Evolutionary conservation across 2,113 vertebrate genomes (phyloP).

Genomic region (Esox niger): DNA sequence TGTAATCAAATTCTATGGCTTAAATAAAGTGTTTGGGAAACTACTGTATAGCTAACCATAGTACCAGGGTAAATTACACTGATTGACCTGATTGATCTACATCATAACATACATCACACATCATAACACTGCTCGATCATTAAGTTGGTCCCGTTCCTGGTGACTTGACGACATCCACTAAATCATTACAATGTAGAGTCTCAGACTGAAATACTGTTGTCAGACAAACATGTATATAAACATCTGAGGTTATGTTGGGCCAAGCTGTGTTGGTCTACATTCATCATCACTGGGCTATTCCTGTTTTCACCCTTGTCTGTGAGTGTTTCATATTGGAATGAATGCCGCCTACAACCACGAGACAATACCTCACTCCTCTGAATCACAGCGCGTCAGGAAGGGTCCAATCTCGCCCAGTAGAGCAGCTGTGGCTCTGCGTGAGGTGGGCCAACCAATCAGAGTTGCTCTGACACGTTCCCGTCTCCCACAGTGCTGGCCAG

Average conservation of each 20-base stretch:
- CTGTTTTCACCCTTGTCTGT: slow-evolving; percentile 15
- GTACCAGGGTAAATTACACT: too few relatives aligned
- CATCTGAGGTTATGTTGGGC: slow-evolving; percentile 53
- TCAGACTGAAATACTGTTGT: too few relatives aligned
- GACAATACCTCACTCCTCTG: slow-evolving; percentile 66
- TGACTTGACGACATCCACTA: too few relatives aligned
- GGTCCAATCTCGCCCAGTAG: slow-evolving; percentile 41
- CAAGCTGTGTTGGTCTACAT: slow-evolving; percentile 52
- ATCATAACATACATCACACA: slow-evolving; percentile 49
- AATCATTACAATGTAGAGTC: too few relatives aligned
- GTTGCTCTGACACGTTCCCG: slow-evolving; percentile 15
- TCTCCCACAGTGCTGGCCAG: slow-evolving; percentile 24
- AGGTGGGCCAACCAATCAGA: neutral
- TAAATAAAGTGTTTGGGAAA: neutral
- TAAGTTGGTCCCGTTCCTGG: too few relatives aligned
- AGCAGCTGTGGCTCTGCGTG: slow-evolving; percentile 39
- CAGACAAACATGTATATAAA: too few relatives aligned
- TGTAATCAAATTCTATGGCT: neutral
- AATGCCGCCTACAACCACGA: slow-evolving; percentile 60
- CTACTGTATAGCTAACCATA: too few relatives aligned
- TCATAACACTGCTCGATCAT: too few relatives aligned
- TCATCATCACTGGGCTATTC: slow-evolving; percentile 17
- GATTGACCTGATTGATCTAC: slow-evolving; percentile 21
- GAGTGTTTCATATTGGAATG: slow-evolving; percentile 43
- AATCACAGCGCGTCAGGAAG: slow-evolving; percentile 48